phyloP scores from a whole-genome alignment of 2,113 vertebrate species.

The Pyrgilauda ruficollis region DNA sequence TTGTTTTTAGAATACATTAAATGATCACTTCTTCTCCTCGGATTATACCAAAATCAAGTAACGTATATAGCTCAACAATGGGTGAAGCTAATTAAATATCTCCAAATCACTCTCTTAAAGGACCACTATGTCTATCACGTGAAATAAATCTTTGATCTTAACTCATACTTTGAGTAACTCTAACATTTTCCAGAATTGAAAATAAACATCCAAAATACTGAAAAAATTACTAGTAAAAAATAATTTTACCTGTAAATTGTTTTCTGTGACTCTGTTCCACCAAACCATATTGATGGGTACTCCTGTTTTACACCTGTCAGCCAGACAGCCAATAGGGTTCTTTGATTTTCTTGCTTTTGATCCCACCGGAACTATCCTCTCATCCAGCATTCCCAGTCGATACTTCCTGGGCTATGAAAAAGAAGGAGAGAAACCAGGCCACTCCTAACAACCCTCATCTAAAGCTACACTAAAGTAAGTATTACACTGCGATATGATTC shows the following conservation, averaged over 20 bases:
- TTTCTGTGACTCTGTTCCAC: constrained; percentile 85
- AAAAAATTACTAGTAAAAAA: constrained; percentile 71
- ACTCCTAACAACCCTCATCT: constrained; percentile 80
- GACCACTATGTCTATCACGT: background rate
- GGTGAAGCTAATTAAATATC: background rate
- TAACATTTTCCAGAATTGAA: constrained; percentile 22
- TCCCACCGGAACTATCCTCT: constrained; percentile 83
- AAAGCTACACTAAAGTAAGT: constrained; percentile 58
- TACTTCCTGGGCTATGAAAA: constrained; percentile 82
- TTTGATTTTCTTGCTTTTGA: constrained; percentile 83
- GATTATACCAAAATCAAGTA: background rate
- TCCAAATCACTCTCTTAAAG: background rate
- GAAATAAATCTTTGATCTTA: background rate
- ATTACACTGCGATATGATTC: background rate
- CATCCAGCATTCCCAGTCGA: constrained; percentile 83
- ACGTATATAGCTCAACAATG: background rate
- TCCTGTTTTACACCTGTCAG: constrained; percentile 85
- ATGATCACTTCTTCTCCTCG: background rate
- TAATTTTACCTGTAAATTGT: constrained; percentile 84
- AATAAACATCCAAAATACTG: constrained; percentile 63
- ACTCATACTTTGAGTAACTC: background rate
- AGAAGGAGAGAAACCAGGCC: constrained; percentile 82
- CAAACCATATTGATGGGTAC: constrained; percentile 84
- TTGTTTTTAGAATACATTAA: background rate
- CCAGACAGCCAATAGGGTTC: constrained; percentile 81